Evolutionary conservation across 2,888 invertebrate species (phyloP).

Genomic region (Euplagia quadripunctaria): DNA sequence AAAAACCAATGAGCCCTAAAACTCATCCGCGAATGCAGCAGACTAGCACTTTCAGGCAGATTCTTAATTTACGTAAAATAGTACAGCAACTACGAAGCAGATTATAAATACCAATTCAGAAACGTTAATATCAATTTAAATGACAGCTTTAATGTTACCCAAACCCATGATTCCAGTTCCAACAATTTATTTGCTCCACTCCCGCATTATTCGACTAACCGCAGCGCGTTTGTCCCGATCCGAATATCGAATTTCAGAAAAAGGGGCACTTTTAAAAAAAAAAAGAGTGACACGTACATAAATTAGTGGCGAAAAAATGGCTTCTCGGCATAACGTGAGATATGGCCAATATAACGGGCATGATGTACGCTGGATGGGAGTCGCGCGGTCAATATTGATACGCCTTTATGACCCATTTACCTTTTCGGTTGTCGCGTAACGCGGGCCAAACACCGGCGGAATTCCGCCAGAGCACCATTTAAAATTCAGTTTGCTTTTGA

Average conservation of each 20-base stretch:
- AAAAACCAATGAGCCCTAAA: background rate
- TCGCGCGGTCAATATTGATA: slow-evolving; percentile 84
- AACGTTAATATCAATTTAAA: slow-evolving; percentile 35
- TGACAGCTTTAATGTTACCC: slow-evolving; percentile 32
- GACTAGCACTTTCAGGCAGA: background rate
- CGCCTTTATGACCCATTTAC: slow-evolving; percentile 84
- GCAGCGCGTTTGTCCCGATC: slow-evolving; percentile 38
- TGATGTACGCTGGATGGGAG: slow-evolving; percentile 75
- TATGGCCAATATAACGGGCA: slow-evolving; percentile 75
- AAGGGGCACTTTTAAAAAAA: slow-evolving; percentile 58
- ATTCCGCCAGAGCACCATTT: slow-evolving; percentile 71
- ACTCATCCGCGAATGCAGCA: too few species aligned
- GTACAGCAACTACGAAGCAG: background rate
- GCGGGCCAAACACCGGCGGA: slow-evolving; percentile 62
- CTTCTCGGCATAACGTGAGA: slow-evolving; percentile 73
- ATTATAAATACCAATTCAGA: slow-evolving; percentile 24
- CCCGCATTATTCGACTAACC: slow-evolving; percentile 38
- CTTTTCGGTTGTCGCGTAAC: slow-evolving; percentile 72
- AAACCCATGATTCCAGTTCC: slow-evolving; percentile 30
- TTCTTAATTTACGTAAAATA: slow-evolving; percentile 11
- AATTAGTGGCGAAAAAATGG: slow-evolving; percentile 71
- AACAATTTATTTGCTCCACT: slow-evolving; percentile 34
- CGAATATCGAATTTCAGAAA: slow-evolving; percentile 53
- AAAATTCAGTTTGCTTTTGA: slow-evolving; percentile 72
- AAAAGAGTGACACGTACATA: slow-evolving; percentile 65